Conservation (phyloP, 1,140 invertebrate species). For the Apis dorsata region DNA sequence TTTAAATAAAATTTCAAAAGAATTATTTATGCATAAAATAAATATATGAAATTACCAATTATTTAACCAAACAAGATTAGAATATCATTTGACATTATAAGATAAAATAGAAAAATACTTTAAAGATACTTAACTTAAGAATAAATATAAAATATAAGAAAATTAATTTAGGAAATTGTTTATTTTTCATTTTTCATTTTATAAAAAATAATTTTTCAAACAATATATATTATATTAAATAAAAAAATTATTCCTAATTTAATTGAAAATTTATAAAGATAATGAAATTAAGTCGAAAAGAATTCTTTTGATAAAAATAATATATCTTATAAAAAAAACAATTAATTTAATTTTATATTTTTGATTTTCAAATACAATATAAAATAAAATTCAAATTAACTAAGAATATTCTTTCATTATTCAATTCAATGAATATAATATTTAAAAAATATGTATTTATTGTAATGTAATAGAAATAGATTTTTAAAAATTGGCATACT, state of each 20-base stretch:
- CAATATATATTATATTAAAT: not conserved
- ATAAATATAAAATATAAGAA: not conserved
- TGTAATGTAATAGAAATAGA: too few relatives aligned
- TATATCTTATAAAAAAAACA: not conserved
- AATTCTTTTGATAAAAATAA: not conserved
- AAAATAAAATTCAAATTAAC: not conserved
- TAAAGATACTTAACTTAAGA: not conserved
- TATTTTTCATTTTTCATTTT: not conserved
- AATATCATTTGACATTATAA: not conserved
- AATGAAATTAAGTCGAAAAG: not conserved
- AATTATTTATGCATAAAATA: slow-evolving; percentile 9
- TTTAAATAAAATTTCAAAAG: not conserved
- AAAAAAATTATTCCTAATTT: not conserved
- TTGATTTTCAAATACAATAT: not conserved
- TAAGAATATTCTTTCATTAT: too few relatives aligned
- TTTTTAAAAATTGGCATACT: not conserved
- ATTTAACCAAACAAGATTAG: too few relatives aligned
- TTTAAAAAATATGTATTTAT: too few relatives aligned
- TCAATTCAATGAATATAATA: not conserved
- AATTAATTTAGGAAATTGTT: not conserved
- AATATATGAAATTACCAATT: not conserved
- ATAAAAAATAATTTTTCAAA: not conserved
- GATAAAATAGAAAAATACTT: not conserved
- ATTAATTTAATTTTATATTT: not conserved
- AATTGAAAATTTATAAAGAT: not conserved